phyloP scores from a whole-genome alignment of 92 coral and sea anemone species.

The Umimayanthus kanabou region DNA sequence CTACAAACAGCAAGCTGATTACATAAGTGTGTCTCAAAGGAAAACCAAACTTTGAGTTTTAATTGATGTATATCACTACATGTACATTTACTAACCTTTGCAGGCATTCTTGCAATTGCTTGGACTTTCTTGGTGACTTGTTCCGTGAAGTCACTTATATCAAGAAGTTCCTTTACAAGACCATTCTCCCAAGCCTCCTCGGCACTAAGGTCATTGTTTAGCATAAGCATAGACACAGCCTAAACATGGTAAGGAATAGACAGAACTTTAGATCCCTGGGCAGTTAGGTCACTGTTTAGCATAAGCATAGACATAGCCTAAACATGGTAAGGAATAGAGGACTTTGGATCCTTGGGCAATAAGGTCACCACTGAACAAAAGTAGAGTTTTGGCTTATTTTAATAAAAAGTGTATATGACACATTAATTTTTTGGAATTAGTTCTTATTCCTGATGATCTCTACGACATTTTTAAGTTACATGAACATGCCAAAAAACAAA shows the following conservation, averaged over 20 bases:
- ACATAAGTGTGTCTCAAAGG: no score
- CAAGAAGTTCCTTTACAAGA: slow-evolving; percentile 72
- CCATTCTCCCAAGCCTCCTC: slow-evolving; percentile 75
- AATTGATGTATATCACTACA: not conserved
- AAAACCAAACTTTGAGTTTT: not conserved
- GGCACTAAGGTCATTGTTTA: slow-evolving; percentile 76
- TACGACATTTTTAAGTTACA: no score
- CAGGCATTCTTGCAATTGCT: slow-evolving; percentile 60
- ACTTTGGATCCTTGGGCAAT: slow-evolving; percentile 42
- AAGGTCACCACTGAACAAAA: slow-evolving; percentile 58
- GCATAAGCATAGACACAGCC: slow-evolving; percentile 85
- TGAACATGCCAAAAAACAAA: no score
- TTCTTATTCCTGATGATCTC: no score
- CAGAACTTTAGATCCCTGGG: not conserved
- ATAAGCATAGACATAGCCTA: no score
- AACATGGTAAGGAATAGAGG: no score
- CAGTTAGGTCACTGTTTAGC: no score
- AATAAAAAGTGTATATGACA: no score
- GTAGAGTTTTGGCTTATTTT: slow-evolving; percentile 41
- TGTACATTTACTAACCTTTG: slow-evolving; percentile 51
- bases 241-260: slow-evolving; percentile 16
- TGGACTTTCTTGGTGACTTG: slow-evolving; percentile 63
- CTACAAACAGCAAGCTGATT: not conserved
- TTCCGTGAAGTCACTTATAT: slow-evolving; percentile 54
- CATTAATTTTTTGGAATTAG: no score